A percentile compares a stretch with the other conserved stretches of the same genome.
Evolutionary conservation across 2,888 invertebrate species (phyloP).

Genomic region (Autographa pulchrina): DNA sequence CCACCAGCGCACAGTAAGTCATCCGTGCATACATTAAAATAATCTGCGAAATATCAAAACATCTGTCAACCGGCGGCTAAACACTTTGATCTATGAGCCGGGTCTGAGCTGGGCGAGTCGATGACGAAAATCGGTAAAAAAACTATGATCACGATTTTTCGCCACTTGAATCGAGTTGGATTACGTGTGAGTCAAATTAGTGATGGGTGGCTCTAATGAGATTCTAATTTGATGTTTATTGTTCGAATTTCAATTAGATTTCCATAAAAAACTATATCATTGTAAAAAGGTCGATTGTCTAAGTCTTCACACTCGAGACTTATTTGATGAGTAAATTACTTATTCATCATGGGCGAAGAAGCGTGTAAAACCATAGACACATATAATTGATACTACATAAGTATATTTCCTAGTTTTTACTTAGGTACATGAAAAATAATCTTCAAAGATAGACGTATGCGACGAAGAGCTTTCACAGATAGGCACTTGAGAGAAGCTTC

Average conservation of each 20-base stretch:
- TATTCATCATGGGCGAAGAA: slow-evolving; percentile 9
- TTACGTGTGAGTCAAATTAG: slow-evolving; percentile 62
- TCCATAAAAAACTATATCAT: slow-evolving; percentile 48
- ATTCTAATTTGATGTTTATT: slow-evolving; percentile 65
- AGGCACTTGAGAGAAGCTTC: slow-evolving; percentile 20
- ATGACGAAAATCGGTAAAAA: slow-evolving; percentile 61
- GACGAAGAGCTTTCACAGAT: slow-evolving; percentile 21
- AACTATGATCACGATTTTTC: slow-evolving; percentile 66
- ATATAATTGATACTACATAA: slow-evolving; percentile 14
- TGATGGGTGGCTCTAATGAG: slow-evolving; percentile 62
- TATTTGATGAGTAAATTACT: slow-evolving; percentile 53
- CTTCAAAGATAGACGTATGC: slow-evolving; percentile 26
- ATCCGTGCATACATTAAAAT: slow-evolving; percentile 85
- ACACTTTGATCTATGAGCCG: slow-evolving; percentile 79
- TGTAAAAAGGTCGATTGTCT: slow-evolving; percentile 52
- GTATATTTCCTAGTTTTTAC: slow-evolving; percentile 28
- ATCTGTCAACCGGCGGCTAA: slow-evolving; percentile 83
- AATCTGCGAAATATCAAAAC: slow-evolving; percentile 85
- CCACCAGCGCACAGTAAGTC: slow-evolving; percentile 82
- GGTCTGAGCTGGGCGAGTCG: slow-evolving; percentile 28
- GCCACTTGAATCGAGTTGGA: slow-evolving; percentile 62
- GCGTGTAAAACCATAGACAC: neutral
- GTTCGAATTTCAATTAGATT: slow-evolving; percentile 59
- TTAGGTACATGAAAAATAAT: slow-evolving; percentile 7
- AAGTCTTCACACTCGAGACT: slow-evolving; percentile 38